These are phyloP conservation scores for Eupithecia tripunctaria DNA, from an alignment of 2,888 invertebrate genomes.

Conservation along the genomic window DNA sequence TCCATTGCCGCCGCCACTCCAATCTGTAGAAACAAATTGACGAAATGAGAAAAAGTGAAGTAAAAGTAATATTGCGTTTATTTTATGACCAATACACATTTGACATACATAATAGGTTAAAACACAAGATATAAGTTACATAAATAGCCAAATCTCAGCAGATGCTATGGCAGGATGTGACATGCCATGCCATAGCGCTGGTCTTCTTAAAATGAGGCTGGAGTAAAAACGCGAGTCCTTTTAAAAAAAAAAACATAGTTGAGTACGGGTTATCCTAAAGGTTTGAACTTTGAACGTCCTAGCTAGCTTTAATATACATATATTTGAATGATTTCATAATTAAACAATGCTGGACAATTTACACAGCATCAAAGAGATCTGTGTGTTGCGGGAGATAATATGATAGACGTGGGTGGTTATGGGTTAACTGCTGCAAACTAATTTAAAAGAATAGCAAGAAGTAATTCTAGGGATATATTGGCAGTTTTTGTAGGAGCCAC, in stretches of 20 bases:
- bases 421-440: background rate
- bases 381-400: background rate
- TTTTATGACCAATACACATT: too few relatives aligned
- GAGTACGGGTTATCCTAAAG: background rate
- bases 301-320: background rate
- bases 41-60: background rate
- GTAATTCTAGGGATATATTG: background rate
- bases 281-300: background rate
- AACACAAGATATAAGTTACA: too few relatives aligned
- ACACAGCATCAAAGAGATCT: background rate
- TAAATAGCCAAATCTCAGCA: too few relatives aligned
- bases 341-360: background rate
- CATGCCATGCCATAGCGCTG: too few relatives aligned
- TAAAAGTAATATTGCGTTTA: too few relatives aligned
- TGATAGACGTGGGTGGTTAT: background rate
- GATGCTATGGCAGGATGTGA: too few relatives aligned
- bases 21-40: slow-evolving; percentile 83
- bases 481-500: background rate
- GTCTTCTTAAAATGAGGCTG: too few relatives aligned
- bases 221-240: background rate
- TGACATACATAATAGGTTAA: too few relatives aligned
- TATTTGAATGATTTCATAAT: background rate
- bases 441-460: background rate
- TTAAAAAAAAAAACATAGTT: background rate
- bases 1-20: slow-evolving; percentile 88